A percentile compares a stretch with the other conserved stretches of the same genome.
Evolutionary conservation across 1,140 invertebrate genomes (phyloP).

Genomic region (Psix sp.): DNA sequence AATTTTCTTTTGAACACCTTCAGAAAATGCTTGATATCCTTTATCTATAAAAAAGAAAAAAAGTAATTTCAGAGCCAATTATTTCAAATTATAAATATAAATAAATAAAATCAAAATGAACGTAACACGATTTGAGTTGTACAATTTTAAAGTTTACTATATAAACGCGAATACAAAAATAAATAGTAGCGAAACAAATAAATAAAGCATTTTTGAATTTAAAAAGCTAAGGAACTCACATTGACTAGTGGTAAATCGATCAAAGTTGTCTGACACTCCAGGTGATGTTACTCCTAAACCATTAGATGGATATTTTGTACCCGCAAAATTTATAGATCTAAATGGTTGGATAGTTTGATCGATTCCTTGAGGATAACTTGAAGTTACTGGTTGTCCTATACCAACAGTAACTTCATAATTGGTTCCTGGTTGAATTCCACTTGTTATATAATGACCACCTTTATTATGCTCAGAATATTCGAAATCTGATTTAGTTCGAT

Average conservation of each 20-base stretch:
- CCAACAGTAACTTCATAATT: conserved; percentile 59
- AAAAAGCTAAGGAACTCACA: conserved; percentile 10
- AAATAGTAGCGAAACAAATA: not conserved
- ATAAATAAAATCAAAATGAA: too few species aligned
- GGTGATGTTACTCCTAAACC: conserved; percentile 13
- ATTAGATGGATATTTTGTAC: conserved; percentile 4
- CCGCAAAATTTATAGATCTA: conserved; percentile 2
- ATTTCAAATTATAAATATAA: conserved; percentile 1
- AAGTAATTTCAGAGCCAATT: not conserved
- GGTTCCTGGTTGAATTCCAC: conserved; percentile 36
- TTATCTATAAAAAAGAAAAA: conserved; percentile 17
- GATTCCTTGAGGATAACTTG: not conserved
- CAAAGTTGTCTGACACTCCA: not conserved
- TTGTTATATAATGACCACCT: conserved; percentile 41
- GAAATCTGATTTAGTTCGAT: conserved; percentile 8
- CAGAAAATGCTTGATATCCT: conserved; percentile 5
- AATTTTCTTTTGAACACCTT: conserved; percentile 6
- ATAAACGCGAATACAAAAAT: too few species aligned
- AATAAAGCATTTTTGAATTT: not conserved
- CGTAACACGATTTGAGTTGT: too few species aligned
- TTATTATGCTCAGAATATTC: conserved; percentile 26
- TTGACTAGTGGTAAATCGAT: conserved; percentile 14
- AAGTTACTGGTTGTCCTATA: conserved; percentile 20
- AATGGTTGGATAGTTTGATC: conserved; percentile 15
- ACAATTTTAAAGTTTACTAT: too few species aligned